Conservation (phyloP, 1,140 invertebrate species). For the Pseudomyrmex concolor region DNA sequence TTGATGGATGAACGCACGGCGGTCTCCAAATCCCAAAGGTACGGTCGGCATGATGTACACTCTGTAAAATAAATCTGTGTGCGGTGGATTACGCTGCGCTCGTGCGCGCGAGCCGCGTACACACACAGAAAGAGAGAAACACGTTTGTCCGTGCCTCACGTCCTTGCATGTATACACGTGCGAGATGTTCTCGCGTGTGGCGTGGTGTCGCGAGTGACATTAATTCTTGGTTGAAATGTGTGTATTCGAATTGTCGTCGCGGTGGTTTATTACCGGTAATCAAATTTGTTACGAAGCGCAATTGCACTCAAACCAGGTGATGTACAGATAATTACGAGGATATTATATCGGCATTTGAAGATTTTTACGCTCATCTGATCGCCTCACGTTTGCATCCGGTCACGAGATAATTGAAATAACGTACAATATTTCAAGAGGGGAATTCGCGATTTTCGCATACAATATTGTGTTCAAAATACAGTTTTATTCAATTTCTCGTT, state of each 20-base stretch:
- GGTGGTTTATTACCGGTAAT: conserved; percentile 61
- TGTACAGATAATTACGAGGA: conserved; percentile 13
- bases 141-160: background rate
- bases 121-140: background rate
- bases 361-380: background rate
- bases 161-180: background rate
- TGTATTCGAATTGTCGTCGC: conserved; percentile 47
- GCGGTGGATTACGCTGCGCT: conserved; percentile 68
- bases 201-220: conserved; percentile 42
- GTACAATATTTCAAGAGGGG: background rate
- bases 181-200: background rate
- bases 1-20: conserved; percentile 77
- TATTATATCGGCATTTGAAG: conserved; percentile 3
- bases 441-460: background rate
- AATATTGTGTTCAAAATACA: too few relatives aligned
- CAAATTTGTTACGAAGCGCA: conserved; percentile 51
- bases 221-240: conserved; percentile 68
- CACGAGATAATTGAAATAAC: conserved; percentile 7
- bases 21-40: conserved; percentile 73
- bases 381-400: background rate
- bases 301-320: conserved; percentile 31
- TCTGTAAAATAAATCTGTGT: conserved; percentile 79
- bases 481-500: background rate
- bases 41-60: conserved; percentile 72
- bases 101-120: background rate